phyloP scores from a whole-genome alignment of 2,113 vertebrate genomes.

The Crotalus tigris region DNA sequence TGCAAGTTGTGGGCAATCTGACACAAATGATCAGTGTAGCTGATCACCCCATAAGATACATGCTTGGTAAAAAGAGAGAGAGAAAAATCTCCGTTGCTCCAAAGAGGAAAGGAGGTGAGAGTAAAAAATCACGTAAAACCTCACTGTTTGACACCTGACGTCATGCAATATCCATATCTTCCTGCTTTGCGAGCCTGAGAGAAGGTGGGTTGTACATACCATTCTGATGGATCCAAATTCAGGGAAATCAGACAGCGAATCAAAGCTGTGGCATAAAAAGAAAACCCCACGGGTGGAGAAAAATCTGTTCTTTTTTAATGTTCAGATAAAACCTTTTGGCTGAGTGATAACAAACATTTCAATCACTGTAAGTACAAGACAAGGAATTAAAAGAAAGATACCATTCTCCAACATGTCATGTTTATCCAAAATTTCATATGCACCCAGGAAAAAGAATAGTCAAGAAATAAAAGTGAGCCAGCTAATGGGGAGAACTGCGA shows the following conservation, averaged over 20 bases:
- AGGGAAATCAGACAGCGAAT: neutral
- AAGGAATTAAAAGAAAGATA: neutral
- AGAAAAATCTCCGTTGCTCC: too few relatives aligned
- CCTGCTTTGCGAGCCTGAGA: neutral
- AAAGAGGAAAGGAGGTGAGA: too few relatives aligned
- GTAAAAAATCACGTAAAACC: too few relatives aligned
- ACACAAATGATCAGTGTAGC: too few relatives aligned
- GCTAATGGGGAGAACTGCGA: conserved; percentile 44
- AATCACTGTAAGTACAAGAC: neutral
- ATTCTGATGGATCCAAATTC: neutral
- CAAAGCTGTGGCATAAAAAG: neutral
- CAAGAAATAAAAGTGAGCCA: conserved; percentile 22
- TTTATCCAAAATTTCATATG: conserved; percentile 32
- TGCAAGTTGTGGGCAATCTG: too few relatives aligned
- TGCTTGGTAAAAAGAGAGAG: too few relatives aligned
- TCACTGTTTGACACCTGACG: too few relatives aligned
- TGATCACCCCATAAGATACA: too few relatives aligned
- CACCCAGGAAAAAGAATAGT: neutral
- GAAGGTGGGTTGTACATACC: neutral
- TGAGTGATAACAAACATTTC: neutral
- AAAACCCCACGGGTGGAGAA: neutral
- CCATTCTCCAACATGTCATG: neutral
- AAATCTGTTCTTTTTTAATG: neutral
- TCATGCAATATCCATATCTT: neutral
- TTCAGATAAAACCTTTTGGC: neutral